phyloP scores from a whole-genome alignment of 2,797 vertebrate genomes.

The Falco cherrug region DNA sequence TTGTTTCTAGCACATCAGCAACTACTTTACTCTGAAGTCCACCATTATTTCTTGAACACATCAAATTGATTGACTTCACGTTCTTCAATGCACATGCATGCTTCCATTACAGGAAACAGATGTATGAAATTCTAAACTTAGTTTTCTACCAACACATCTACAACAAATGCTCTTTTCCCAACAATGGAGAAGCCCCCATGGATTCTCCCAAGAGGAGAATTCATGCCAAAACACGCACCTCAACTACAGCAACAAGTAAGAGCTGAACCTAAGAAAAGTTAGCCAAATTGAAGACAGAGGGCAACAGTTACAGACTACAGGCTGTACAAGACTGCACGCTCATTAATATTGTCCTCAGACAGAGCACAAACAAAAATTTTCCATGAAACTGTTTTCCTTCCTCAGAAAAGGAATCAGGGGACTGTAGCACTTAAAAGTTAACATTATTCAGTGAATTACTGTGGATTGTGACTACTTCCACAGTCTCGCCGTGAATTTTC shows the following conservation, averaged over 20 bases:
- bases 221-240: background rate
- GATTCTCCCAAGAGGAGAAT: background rate
- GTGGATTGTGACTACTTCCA: background rate
- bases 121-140: background rate
- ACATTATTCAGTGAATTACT: background rate
- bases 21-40: background rate
- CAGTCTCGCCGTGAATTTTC: background rate
- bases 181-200: background rate
- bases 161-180: background rate
- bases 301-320: background rate
- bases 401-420: background rate
- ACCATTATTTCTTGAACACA: background rate
- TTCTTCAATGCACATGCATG: fast-evolving
- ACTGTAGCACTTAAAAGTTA: background rate
- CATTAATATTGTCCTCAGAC: background rate
- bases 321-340: too few relatives aligned
- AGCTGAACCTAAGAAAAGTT: background rate
- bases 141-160: background rate
- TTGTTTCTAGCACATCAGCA: background rate
- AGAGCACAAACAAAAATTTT: background rate
- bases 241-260: background rate
- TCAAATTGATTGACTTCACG: background rate
- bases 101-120: background rate
- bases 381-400: background rate
- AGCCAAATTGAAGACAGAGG: background rate